Conservation (phyloP, 2,888 invertebrate genomes). For the Morinoia aosen region DNA sequence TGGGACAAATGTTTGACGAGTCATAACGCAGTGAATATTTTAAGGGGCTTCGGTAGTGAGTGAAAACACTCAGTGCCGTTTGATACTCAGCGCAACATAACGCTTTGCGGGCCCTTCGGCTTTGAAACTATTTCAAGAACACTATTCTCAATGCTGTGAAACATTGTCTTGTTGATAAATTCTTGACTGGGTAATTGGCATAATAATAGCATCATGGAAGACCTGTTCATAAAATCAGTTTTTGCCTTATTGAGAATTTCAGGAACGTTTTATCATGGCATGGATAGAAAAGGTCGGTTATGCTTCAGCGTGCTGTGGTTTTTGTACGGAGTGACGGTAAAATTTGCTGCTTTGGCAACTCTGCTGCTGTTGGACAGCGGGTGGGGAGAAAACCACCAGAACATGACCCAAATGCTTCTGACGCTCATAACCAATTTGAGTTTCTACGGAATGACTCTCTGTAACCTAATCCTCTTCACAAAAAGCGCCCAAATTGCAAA, state of each 20-base stretch:
- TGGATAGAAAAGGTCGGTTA: background rate
- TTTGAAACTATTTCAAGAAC: background rate
- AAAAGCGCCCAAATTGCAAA: background rate
- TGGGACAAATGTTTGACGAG: background rate
- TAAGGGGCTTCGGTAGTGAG: background rate
- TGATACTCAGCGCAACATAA: background rate
- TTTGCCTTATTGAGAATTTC: background rate
- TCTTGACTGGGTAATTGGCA: too few relatives aligned
- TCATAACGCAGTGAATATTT: background rate
- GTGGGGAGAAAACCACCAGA: background rate
- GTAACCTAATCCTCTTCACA: background rate
- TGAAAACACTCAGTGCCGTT: background rate
- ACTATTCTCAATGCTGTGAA: background rate
- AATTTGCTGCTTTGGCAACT: background rate
- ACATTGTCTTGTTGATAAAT: background rate
- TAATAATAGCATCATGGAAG: background rate
- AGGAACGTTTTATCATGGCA: background rate
- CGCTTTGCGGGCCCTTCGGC: background rate
- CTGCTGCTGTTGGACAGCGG: background rate
- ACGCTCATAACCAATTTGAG: background rate
- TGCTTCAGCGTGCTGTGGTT: background rate
- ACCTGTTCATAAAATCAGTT: background rate
- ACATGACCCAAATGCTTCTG: background rate
- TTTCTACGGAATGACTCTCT: background rate
- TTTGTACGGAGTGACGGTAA: background rate